Base-by-base conservation (phyloP, 2,888 invertebrate species). In the Xestia c-nigrum region DNA sequence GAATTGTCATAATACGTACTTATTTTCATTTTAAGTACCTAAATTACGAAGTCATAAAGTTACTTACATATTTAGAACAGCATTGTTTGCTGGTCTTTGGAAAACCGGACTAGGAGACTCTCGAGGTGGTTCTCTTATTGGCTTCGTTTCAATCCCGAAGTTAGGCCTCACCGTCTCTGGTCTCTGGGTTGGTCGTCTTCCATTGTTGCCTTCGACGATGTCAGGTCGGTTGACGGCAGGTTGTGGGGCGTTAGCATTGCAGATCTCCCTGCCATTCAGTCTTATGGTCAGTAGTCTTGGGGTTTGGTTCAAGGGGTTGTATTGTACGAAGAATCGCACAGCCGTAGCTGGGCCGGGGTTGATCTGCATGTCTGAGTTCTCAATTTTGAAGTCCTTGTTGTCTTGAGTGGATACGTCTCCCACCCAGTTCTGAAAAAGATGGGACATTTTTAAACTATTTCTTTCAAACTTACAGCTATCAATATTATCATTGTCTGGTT, bases 301-400 rank as follows among this genome's bases (percentile, higher is more conserved):
- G 0, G 96, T 91, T 40, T 94, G 94, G 67, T 93, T 94, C 2
- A 94, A 88, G 1, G 95, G 93, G 87, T 97, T 97, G 91, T 97
- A 97, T 79, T 97, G 97, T 0, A 97, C 97, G 91, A 97, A 97
- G 91, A 98, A 97, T 5, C 97, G 93, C 16, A 97, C 95, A 0
- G 97, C 92, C 0, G 97, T 93, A 0, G 97, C 97, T 3, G 97
- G 97, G 0, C 97, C 97, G 0, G 97, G 97, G 74, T 96, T 95
- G 47, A 97, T 94, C 82, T 95, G 96, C 94, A 97, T 97, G 65
- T 97, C 96, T 0, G 97, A 95, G 88, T 97, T 97, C 83, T 97
- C 97, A 52, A 97, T 96, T 77, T 97, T 97, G 90, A 97, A 97
- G 85, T 97, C 97, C 46, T 93, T 94, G 90, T 97, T 97, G 90